These are phyloP conservation scores for Propsilocerus akamusi DNA, from an alignment of 1,140 invertebrate species.

Conservation along the genomic window DNA sequence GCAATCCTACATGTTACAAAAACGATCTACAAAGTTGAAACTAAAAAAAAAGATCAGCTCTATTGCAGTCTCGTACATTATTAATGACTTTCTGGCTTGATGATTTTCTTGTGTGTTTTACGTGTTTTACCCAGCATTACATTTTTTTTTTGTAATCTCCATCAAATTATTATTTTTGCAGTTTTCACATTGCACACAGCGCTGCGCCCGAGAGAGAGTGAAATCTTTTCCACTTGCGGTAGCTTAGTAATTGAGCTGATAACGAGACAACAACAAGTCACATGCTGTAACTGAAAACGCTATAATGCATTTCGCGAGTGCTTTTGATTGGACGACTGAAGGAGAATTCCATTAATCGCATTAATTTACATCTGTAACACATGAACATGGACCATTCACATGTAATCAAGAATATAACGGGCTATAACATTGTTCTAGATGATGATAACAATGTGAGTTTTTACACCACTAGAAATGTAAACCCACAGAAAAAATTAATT, in stretches of 20 bases:
- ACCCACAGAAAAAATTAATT: background rate
- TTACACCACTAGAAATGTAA: background rate
- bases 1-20: background rate
- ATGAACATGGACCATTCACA: slow-evolving; percentile 1
- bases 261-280: background rate
- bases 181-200: background rate
- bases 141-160: too few species aligned
- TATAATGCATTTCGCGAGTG: background rate
- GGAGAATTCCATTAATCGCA: background rate
- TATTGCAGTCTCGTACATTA: background rate
- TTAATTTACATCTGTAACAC: background rate
- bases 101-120: too few species aligned
- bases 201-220: too few species aligned
- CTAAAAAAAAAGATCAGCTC: background rate
- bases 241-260: background rate
- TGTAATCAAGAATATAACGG: background rate
- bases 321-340: too few species aligned
- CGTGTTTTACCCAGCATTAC: too few species aligned
- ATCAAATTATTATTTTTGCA: background rate
- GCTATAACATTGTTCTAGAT: background rate
- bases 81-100: background rate
- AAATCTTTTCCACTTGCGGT: too few species aligned
- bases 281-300: background rate
- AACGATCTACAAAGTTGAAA: background rate
- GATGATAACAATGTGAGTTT: background rate